Percentiles rank a stretch among this genome's conserved stretches.
phyloP scores from a whole-genome alignment of 2,113 vertebrate genomes.

The Rhizomys pruinosus region DNA sequence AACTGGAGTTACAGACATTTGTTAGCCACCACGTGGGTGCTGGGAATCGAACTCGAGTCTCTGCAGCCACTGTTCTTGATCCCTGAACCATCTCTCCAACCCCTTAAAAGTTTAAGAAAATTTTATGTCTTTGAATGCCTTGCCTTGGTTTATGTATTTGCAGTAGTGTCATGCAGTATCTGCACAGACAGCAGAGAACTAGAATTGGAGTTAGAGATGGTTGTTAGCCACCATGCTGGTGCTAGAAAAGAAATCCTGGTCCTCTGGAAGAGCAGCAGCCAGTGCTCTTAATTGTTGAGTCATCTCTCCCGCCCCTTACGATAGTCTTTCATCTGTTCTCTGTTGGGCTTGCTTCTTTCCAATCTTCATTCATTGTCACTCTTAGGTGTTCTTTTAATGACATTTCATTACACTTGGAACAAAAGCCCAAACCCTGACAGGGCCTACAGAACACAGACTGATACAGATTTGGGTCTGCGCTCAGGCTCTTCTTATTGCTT shows the following conservation, averaged over 20 bases:
- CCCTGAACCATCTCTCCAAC: neutral
- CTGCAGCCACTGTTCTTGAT: neutral
- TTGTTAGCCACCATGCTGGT: too few species aligned
- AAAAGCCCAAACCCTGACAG: neutral
- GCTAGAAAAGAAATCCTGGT: too few species aligned
- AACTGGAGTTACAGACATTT: neutral
- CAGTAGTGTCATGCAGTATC: too few species aligned
- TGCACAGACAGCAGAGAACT: too few species aligned
- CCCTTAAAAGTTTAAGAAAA: neutral
- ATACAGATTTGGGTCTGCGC: neutral
- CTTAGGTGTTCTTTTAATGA: neutral
- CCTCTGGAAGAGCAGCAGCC: neutral
- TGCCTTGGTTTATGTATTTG: too few species aligned
- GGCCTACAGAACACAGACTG: neutral
- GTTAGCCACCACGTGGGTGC: neutral
- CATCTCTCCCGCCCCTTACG: neutral
- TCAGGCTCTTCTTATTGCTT: neutral
- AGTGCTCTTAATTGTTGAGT: neutral
- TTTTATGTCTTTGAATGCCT: too few species aligned
- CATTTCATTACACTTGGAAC: slow-evolving; percentile 23
- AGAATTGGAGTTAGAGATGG: too few species aligned
- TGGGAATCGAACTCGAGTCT: neutral
- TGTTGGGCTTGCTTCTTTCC: neutral
- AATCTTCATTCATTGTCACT: neutral
- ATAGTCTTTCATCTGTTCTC: neutral